Evolutionary conservation across 2,888 invertebrate species (phyloP).

Genomic region (Pediacus dermestoides): DNA sequence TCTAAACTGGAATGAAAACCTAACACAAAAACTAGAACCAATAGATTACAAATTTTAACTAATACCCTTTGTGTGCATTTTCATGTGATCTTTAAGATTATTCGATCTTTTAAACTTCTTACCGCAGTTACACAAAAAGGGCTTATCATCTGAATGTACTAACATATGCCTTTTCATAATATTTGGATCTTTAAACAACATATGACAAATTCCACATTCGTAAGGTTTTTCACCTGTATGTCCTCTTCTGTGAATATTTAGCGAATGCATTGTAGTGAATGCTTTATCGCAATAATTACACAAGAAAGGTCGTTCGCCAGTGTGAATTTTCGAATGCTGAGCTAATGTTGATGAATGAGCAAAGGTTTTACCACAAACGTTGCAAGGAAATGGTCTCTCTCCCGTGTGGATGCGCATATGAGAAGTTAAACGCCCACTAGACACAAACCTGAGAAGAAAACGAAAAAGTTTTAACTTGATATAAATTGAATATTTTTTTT

Average conservation of each 20-base stretch:
- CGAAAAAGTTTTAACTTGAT: constrained; percentile 2
- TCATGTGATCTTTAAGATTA: constrained; percentile 36
- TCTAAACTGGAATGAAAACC: neutral
- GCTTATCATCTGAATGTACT: constrained; percentile 32
- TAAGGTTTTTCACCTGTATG: constrained; percentile 36
- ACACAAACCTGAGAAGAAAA: too few species aligned
- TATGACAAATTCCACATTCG: constrained; percentile 33
- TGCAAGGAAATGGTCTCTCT: constrained; percentile 36
- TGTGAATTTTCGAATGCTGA: constrained; percentile 36
- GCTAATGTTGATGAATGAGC: constrained; percentile 33
- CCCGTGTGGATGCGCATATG: constrained; percentile 37
- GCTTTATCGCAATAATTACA: constrained; percentile 36
- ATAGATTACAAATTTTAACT: neutral
- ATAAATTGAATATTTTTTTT: neutral
- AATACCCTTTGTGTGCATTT: constrained; percentile 25
- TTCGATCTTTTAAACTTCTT: constrained; percentile 35
- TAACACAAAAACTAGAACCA: neutral
- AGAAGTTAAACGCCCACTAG: constrained; percentile 35
- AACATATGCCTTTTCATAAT: constrained; percentile 35
- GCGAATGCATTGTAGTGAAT: constrained; percentile 34
- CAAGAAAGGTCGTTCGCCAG: constrained; percentile 28
- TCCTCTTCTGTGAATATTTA: constrained; percentile 34
- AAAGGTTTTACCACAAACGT: constrained; percentile 36
- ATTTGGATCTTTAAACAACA: constrained; percentile 38
- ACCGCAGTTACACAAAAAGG: constrained; percentile 36